Evolutionary conservation across 2,888 invertebrate genomes (phyloP), one percentile per base, ranked within the genome.

Genomic region (Magallana nippona): DNA sequence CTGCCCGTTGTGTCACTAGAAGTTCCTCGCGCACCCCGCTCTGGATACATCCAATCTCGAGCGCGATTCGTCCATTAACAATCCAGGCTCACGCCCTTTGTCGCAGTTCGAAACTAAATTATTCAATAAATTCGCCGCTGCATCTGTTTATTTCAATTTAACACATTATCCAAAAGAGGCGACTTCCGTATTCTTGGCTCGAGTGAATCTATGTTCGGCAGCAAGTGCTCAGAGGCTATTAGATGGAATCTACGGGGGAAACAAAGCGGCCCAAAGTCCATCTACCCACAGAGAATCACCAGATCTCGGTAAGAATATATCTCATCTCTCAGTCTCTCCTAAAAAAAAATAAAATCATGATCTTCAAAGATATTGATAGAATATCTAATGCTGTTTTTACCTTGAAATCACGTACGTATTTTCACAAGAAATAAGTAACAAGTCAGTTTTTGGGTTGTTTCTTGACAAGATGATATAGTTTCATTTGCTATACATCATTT

Each of bases 91-190:
- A 71, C 71, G 71, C 71, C 71, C 71, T 71, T 71, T 71, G 71
- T 71, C 71, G 71, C 71, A 27, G 71, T 71, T 71, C 71, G 71
- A 71, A 71, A 71, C 71, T 71, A 71, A 71, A 27, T 71, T 22
- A 71, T 71, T 71, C 71, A 32, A 71, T 71, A 71, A 71, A 71
- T 71, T 71, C 71, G 71, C 71, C 5, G 71, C 27, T 17, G 71
- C 71, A 71, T 71, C 71, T 71, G 71, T 71, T 71, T 71, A 71
- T 71, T 71, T 71, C 71, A 71, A 71, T 71, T 71, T 71, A 71
- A 71, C 71, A 71, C 71, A 71, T 71, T 71, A 71, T 71, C 71
- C 71, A 71, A 71, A 71, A 71, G 71, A 71, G 71, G 71, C 71
- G 32, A 71, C 71, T 27, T 71, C 71, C 71, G 71, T 71, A 71